Evolutionary conservation across 2,113 vertebrate species (phyloP), one percentile per base, ranked within the genome.

Genomic region (Lucifuga dentata): DNA sequence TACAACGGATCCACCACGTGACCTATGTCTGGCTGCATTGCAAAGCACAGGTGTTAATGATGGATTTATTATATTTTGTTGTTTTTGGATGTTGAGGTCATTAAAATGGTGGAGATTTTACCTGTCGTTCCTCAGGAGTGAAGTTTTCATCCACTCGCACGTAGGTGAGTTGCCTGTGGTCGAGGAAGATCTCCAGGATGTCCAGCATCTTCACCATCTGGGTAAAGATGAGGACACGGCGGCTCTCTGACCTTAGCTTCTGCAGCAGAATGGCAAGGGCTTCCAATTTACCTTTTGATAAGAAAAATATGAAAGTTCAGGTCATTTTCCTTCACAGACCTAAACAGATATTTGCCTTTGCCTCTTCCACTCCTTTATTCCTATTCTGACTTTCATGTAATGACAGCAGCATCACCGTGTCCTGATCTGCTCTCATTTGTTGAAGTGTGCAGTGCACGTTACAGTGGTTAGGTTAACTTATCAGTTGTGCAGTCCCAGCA

Each of bases 131-230:
- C 0, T 96, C 93, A 2, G 88, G 88, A 71, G 92, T 94, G 40
- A 96, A 93, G n/a, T 94, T 95, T 66, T 98, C 97, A 58, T 99
- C 97, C 23, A 99, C 93, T 6, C 98, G 92, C 32, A 98, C 83
- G 7, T 97, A 98, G 0, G 94, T 95, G 52, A 99, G 94, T 49
- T 93, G 94, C 69, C 94, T 95, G 86, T 94, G 91, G 80, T 96
- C 94, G 13, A 98, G 83, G 81, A 97, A 95, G 11, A 62, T 81
- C 65, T 94, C 93, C 63, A 98, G 81, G 75, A 97, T 95, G 81
- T 98, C 93, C 20, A 95, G 80, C 95, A 96, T 95, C 66, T 93
- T 93, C 49, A 93, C 58, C 86, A 91, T 94, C 84, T 95, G 92
- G 4, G 96, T 97, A 70, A 96, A 92, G 85, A 98, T 95, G 76